Conservation (phyloP, 1,140 invertebrate genomes). For the Lucilia sericata region DNA sequence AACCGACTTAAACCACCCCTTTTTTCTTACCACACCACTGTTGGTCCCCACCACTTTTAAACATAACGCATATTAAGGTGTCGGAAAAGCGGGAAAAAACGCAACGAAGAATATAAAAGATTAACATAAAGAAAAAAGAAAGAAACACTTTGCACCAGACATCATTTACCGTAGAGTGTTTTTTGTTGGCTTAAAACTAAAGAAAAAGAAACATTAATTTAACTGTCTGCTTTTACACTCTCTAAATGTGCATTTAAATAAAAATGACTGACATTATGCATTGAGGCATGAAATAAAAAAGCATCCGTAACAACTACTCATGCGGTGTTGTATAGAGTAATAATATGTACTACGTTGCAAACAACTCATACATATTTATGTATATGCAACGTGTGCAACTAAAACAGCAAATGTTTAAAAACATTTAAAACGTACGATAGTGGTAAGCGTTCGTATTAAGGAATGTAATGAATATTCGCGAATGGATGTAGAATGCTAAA, state of each 20-base stretch:
- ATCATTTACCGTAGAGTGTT: neutral
- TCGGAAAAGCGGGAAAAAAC: neutral
- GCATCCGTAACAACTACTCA: slow-evolving; percentile 36
- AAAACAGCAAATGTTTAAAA: too few species aligned
- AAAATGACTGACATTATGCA: slow-evolving; percentile 42
- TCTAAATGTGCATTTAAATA: slow-evolving; percentile 25
- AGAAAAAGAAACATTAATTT: slow-evolving; percentile 41
- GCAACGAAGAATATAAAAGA: neutral
- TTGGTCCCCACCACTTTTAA: too few species aligned
- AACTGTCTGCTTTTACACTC: slow-evolving; percentile 33
- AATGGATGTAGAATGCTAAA: too few species aligned
- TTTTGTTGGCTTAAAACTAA: neutral
- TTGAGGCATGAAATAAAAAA: slow-evolving; percentile 38
- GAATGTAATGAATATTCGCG: too few species aligned
- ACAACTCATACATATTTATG: neutral
- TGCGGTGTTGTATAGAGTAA: neutral
- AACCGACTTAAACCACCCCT: too few species aligned
- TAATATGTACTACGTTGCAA: neutral
- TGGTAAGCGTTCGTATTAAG: too few species aligned
- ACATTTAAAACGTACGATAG: too few species aligned
- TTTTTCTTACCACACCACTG: too few species aligned
- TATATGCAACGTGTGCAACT: neutral
- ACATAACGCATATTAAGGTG: neutral
- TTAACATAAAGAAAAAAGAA: too few species aligned
- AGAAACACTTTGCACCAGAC: slow-evolving; percentile 6